Evolutionary conservation across 1,140 invertebrate genomes (phyloP).

Genomic region (Sogatella furcifera): DNA sequence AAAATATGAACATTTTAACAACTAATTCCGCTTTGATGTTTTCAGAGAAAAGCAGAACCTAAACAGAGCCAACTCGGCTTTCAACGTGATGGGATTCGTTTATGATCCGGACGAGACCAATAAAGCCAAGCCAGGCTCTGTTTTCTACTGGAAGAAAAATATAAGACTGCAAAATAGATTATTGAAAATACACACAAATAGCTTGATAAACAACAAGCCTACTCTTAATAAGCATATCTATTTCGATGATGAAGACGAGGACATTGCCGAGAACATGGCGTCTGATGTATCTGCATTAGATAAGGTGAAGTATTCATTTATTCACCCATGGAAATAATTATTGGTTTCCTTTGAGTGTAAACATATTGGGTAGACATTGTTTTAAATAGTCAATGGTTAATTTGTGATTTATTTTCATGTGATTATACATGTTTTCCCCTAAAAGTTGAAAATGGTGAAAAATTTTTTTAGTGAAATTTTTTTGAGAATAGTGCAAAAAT

Average conservation of each 20-base stretch:
- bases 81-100: slow-evolving; percentile 52
- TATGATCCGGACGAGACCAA: slow-evolving; percentile 30
- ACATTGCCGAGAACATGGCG: slow-evolving; percentile 13
- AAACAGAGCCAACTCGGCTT: slow-evolving; percentile 47
- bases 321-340: too few species aligned
- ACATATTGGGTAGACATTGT: too few species aligned
- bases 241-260: slow-evolving; percentile 52
- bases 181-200: slow-evolving; percentile 30
- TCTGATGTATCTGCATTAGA: slow-evolving; percentile 23
- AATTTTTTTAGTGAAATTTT: too few species aligned
- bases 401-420: too few species aligned
- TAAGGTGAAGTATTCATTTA: slow-evolving; percentile 30
- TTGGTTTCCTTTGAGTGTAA: too few species aligned
- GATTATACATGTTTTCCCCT: too few species aligned
- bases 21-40: too few species aligned
- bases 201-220: slow-evolving; percentile 22
- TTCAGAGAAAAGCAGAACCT: slow-evolving; percentile 12
- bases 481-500: too few species aligned
- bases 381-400: too few species aligned
- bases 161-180: slow-evolving; percentile 44
- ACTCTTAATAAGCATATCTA: slow-evolving; percentile 41
- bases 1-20: too few species aligned
- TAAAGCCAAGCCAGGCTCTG: slow-evolving; percentile 34
- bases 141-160: slow-evolving; percentile 51
- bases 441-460: too few species aligned